Base-by-base conservation (phyloP, 2,113 vertebrate species). In the Scalopus aquaticus region DNA sequence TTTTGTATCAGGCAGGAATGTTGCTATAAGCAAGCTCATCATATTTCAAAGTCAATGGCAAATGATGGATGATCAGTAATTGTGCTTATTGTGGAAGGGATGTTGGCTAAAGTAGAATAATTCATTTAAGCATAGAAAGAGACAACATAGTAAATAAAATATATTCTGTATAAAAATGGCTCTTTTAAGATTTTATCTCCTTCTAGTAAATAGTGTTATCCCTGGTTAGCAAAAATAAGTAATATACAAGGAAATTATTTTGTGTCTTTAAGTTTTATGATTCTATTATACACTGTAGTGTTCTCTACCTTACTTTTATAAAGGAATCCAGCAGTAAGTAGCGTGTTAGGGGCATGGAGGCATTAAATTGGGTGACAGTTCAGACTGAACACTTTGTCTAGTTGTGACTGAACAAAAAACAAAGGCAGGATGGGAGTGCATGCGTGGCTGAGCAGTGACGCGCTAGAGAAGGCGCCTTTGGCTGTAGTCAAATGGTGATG, bases 31-130 rank as follows among this genome's bases (percentile, higher is more conserved):
- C 28, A 74, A 8, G 56, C 7, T 46, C 26, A 30, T 3, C 7
- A 4, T 79, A 60, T 91, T 95, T 78, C 37, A 89, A 90, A 83
- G 9, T 60, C 76, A 72, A 19, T 32, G 44, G 35, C 51, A 87
- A 92, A 80, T 32, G n/a, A 51, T 30, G 6, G 2, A 93, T 58
- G 16, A 62, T 24, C 15, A 64, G 77, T 28, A 76, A 51, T 35
- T 91, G 37, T 62, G 22, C 1, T 80, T 93, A 56, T 54, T 58
- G 6, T 49, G 8, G 35, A 76, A 80, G 5, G 7, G 4, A 35
- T 54, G 7, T 15, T 73, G 20, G 67, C 30, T 73, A 39, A 88
- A 78, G 9, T 49, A 30, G n/a, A 87, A 70, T 69, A 65, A 84
- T 42, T 69, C 64, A 81, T 78, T 67, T 85, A 81, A 65, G 3